phyloP scores from a whole-genome alignment of 1,140 invertebrate species.

The Sitophilus oryzae region DNA sequence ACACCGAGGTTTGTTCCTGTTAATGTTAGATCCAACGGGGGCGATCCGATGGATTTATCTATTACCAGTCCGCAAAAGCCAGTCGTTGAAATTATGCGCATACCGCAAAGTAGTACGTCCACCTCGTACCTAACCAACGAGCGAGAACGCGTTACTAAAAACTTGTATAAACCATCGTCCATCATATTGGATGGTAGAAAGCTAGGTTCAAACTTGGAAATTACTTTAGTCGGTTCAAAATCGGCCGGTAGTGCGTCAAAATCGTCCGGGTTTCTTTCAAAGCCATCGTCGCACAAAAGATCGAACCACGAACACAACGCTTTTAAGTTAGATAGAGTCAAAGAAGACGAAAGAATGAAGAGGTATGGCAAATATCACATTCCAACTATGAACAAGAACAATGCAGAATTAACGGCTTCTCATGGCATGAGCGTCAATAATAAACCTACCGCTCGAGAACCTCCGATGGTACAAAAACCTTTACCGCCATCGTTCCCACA shows the following conservation, averaged over 20 bases:
- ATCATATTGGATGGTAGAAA: constrained; percentile 36
- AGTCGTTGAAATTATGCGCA: constrained; percentile 47
- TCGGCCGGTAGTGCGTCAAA: neutral
- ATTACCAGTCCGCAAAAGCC: constrained; percentile 44
- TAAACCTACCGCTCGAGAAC: constrained; percentile 5
- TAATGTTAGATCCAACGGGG: constrained; percentile 30
- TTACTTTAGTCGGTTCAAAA: constrained; percentile 49
- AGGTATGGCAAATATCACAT: constrained; percentile 21
- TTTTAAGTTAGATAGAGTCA: constrained; percentile 14
- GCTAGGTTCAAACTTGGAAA: constrained; percentile 55
- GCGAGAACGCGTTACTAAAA: constrained; percentile 27
- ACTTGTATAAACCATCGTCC: constrained; percentile 26
- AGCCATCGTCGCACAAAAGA: constrained; percentile 20
- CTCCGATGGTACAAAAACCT: constrained; percentile 12
- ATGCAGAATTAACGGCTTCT: constrained; percentile 9
- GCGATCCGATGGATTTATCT: constrained; percentile 50
- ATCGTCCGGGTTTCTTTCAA: neutral
- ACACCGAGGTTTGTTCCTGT: constrained; percentile 40
- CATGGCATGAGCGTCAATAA: constrained; percentile 7
- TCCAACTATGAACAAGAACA: constrained; percentile 19
- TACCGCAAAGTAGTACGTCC: constrained; percentile 35
- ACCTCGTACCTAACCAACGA: constrained; percentile 26
- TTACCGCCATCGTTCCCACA: constrained; percentile 11
- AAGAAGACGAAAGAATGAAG: constrained; percentile 9
- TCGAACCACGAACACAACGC: constrained; percentile 19